These are phyloP conservation scores for Gila orcuttii DNA, from an alignment of 2,113 vertebrate species.

Conservation along the genomic window DNA sequence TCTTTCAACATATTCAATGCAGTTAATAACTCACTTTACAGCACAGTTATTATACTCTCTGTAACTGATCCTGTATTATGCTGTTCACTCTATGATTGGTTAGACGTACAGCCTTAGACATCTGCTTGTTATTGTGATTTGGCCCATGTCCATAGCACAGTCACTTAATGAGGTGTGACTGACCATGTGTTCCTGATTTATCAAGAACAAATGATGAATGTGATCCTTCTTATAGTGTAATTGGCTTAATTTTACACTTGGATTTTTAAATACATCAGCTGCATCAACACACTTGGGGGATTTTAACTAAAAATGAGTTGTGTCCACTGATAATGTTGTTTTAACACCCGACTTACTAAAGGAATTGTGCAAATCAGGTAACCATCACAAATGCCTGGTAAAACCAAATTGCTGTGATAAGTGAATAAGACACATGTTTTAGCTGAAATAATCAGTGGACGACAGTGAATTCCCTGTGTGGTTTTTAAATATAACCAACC, in stretches of 20 bases:
- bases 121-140: slow-evolving; percentile 53
- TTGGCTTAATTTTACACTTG: slow-evolving; percentile 33
- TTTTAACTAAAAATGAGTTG: background rate
- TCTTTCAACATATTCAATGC: background rate
- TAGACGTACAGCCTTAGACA: slow-evolving; percentile 42
- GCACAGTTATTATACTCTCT: background rate
- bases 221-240: slow-evolving; percentile 24
- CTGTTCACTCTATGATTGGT: slow-evolving; percentile 33
- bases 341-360: background rate
- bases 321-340: background rate
- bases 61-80: background rate
- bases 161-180: slow-evolving; percentile 45
- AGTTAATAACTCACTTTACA: background rate
- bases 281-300: background rate
- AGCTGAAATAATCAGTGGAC: background rate
- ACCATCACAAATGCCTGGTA: background rate
- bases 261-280: slow-evolving; percentile 8
- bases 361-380: background rate
- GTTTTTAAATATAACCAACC: background rate
- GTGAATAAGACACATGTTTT: background rate
- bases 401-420: background rate
- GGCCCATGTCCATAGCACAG: slow-evolving; percentile 45
- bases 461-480: background rate
- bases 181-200: slow-evolving; percentile 50
- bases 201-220: slow-evolving; percentile 41